Percentiles rank a stretch among this genome's conserved stretches.
Conservation (phyloP, 1,140 invertebrate species). For the Drosophila ironensis region DNA sequence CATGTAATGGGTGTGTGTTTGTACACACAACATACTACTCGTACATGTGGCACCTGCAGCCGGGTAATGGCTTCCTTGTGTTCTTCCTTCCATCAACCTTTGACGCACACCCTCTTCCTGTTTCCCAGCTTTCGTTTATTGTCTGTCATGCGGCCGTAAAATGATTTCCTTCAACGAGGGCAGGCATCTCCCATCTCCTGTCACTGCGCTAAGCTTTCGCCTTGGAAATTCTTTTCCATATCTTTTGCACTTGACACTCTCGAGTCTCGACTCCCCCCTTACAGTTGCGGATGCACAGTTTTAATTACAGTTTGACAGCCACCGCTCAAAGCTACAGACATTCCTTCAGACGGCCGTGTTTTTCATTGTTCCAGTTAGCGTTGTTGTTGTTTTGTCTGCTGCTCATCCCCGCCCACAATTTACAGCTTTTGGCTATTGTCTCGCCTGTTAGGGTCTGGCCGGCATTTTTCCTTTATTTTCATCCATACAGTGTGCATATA, state of each 20-base stretch:
- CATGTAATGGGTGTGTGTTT: conserved; percentile 7
- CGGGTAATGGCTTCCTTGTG: conserved; percentile 62
- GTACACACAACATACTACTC: conserved; percentile 12
- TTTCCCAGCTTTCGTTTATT: conserved; percentile 54
- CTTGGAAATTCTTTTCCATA: conserved; percentile 57
- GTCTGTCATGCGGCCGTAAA: conserved; percentile 74
- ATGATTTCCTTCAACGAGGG: conserved; percentile 63
- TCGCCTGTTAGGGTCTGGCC: conserved; percentile 62
- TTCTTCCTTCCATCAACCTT: conserved; percentile 36
- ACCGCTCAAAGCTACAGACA: conserved; percentile 21
- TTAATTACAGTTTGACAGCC: conserved; percentile 66
- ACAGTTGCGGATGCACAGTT: conserved; percentile 44
- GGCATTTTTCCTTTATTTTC: conserved; percentile 44
- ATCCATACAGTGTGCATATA: conserved; percentile 3
- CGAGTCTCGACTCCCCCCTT: conserved; percentile 9
- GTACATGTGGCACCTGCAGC: conserved; percentile 17
- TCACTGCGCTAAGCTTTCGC: conserved; percentile 1
- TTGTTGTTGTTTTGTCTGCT: conserved; percentile 27
- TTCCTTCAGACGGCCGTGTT: conserved; percentile 35
- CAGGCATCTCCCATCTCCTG: neutral
- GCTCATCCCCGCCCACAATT: conserved; percentile 31
- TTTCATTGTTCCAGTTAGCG: conserved; percentile 45
- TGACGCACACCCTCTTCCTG: conserved; percentile 1
- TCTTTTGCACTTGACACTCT: conserved; percentile 71
- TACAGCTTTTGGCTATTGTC: conserved; percentile 74